These are phyloP conservation scores for Pungitius pungitius DNA, from an alignment of 2,113 vertebrate genomes.

Conservation along the genomic window DNA sequence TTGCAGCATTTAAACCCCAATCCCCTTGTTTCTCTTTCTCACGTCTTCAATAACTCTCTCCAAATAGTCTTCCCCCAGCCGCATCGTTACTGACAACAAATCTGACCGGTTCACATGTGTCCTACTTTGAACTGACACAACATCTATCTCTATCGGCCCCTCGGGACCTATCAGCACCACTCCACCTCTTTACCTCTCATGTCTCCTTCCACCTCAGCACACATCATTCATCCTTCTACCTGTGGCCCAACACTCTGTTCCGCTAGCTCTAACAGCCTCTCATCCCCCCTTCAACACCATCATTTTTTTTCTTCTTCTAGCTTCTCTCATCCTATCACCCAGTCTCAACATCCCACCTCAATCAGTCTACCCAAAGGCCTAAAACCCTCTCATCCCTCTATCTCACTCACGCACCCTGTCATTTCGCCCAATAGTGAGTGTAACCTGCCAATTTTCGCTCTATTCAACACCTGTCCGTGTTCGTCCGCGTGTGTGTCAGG, in stretches of 20 bases:
- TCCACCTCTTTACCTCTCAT: constrained; percentile 55
- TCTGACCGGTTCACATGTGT: constrained; percentile 39
- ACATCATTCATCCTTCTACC: constrained; percentile 70
- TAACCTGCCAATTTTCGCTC: constrained; percentile 65
- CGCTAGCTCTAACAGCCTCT: constrained; percentile 69
- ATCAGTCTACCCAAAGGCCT: constrained; percentile 59
- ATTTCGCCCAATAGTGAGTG: constrained; percentile 58
- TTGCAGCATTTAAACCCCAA: neutral
- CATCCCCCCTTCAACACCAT: constrained; percentile 69
- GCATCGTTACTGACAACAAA: constrained; percentile 51
- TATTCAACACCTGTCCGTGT: constrained; percentile 55
- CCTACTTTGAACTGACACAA: constrained; percentile 62
- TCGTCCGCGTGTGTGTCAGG: constrained; percentile 32
- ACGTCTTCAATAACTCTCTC: constrained; percentile 7
- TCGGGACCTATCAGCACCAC: constrained; percentile 60
- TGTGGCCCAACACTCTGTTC: constrained; percentile 62
- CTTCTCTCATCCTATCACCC: constrained; percentile 42
- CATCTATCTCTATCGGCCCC: constrained; percentile 65
- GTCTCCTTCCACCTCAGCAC: constrained; percentile 57
- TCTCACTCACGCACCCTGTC: constrained; percentile 57
- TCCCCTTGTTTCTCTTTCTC: neutral
- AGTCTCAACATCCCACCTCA: constrained; percentile 59
- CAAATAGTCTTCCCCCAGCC: constrained; percentile 15
- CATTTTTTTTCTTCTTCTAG: constrained; percentile 39
- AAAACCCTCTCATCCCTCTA: constrained; percentile 59